Conservation (phyloP, 1,140 invertebrate genomes). For the Platyscapa corneri region DNA sequence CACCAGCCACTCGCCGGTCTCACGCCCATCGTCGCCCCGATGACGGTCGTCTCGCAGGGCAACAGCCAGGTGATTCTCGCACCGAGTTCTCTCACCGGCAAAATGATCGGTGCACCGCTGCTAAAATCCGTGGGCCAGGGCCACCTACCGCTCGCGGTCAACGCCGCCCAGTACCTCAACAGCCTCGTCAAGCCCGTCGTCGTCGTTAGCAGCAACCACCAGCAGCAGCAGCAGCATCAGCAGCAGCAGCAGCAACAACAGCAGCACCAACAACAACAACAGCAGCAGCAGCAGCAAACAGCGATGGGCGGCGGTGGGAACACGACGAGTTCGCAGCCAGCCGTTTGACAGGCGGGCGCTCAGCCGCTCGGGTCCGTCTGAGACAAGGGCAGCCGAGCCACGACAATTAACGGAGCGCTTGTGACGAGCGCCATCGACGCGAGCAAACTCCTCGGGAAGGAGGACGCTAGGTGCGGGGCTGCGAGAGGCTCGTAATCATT, state of each 20-base stretch:
- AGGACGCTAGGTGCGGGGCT: neutral
- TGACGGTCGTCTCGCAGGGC: constrained; percentile 74
- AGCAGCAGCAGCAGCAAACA: constrained; percentile 54
- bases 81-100: constrained; percentile 69
- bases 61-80: constrained; percentile 71
- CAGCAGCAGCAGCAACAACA: constrained; percentile 54
- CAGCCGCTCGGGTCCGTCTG: constrained; percentile 13
- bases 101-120: constrained; percentile 72
- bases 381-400: neutral
- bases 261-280: constrained; percentile 52
- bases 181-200: constrained; percentile 74
- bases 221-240: constrained; percentile 53
- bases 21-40: constrained; percentile 72
- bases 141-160: constrained; percentile 69
- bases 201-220: constrained; percentile 61
- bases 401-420: neutral
- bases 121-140: constrained; percentile 72
- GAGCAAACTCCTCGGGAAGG: neutral
- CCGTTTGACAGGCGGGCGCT: constrained; percentile 67
- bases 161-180: constrained; percentile 74
- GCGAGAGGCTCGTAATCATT: neutral
- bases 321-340: constrained; percentile 67
- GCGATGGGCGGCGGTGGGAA: constrained; percentile 58
- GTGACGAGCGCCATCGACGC: constrained; percentile 3
- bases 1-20: constrained; percentile 68